Percentiles rank a stretch among this genome's conserved stretches.
Conservation (phyloP, 2,113 vertebrate genomes). For the Onychostruthus taczanowskii region DNA sequence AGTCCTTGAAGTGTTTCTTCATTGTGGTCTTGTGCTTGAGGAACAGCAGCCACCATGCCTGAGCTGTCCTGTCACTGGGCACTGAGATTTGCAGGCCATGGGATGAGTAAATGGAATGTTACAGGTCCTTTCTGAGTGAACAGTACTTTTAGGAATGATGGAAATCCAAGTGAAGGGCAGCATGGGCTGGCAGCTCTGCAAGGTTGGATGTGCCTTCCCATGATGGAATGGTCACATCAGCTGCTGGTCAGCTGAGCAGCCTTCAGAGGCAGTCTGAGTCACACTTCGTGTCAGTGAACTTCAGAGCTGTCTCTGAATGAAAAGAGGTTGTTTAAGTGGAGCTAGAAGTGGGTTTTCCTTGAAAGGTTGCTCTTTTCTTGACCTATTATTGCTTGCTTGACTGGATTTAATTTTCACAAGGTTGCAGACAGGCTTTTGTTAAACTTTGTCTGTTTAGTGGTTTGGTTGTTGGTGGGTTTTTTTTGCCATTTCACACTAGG, state of each 20-base stretch:
- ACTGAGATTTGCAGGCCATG: background rate
- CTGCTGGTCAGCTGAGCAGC: constrained; percentile 7
- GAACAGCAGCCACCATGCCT: background rate
- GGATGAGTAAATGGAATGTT: background rate
- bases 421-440: background rate
- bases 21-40: background rate
- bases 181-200: background rate
- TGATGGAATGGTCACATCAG: background rate
- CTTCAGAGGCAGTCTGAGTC: background rate
- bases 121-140: background rate
- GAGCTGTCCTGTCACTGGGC: background rate
- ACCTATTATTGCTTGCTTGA: background rate
- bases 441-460: background rate
- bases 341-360: background rate
- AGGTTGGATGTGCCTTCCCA: background rate
- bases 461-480: background rate
- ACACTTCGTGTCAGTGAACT: background rate
- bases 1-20: background rate
- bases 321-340: background rate
- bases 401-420: background rate
- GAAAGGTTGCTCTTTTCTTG: background rate
- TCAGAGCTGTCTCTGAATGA: background rate
- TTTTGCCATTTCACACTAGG: background rate
- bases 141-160: background rate
- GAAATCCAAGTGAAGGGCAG: background rate